These are phyloP conservation scores for Musca domestica DNA, from an alignment of 1,140 invertebrate species.

Conservation along the genomic window DNA sequence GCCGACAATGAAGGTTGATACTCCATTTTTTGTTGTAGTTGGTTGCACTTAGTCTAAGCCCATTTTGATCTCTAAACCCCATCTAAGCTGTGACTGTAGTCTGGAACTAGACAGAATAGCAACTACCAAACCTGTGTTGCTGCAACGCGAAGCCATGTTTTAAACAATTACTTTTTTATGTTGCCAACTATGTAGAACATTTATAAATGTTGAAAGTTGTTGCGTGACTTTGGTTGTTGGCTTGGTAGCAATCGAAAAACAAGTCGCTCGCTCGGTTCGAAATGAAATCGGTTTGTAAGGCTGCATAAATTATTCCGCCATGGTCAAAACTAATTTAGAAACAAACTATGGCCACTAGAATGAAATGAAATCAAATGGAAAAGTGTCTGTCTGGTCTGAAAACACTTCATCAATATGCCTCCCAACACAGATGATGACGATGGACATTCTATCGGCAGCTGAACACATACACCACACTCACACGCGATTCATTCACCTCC, in stretches of 20 bases:
- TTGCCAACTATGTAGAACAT: neutral
- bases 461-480: neutral
- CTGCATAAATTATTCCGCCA: constrained; percentile 6
- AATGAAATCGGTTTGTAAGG: neutral
- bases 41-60: too few relatives aligned
- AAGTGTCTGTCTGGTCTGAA: neutral
- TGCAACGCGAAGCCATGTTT: too few relatives aligned
- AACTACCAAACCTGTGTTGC: too few relatives aligned
- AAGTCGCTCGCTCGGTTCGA: neutral
- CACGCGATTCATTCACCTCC: constrained; percentile 3
- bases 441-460: neutral
- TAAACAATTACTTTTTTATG: too few relatives aligned
- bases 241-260: neutral
- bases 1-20: too few relatives aligned
- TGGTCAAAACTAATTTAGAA: constrained; percentile 1
- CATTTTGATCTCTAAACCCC: too few relatives aligned
- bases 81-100: too few relatives aligned
- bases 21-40: too few relatives aligned
- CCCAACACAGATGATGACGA: too few relatives aligned
- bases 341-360: neutral
- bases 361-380: neutral
- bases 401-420: constrained; percentile 8
- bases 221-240: constrained; percentile 4
- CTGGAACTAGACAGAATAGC: too few relatives aligned
- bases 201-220: constrained; percentile 15